Base-by-base conservation (phyloP, 2,888 invertebrate species). In the Rhogogaster chlorosoma region DNA sequence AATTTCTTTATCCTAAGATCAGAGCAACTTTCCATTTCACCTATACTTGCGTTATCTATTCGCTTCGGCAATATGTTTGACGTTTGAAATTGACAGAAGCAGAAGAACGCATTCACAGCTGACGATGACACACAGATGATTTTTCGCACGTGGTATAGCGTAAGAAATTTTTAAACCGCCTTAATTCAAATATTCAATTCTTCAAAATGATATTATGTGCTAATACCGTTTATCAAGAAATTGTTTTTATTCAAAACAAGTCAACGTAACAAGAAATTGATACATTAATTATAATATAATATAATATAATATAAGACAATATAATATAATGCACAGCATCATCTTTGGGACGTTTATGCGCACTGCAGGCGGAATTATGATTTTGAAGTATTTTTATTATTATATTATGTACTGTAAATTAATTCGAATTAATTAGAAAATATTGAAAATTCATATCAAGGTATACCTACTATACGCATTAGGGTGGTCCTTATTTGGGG, bases 281-380 rank as follows among this genome's bases (percentile, higher is more conserved):
- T 83, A 83, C 45, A 83, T 29, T 29, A 7, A 53, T 45, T 53
- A 42, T 73, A 73, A 42, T 53, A 29, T 38, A 71, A 38, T 45
- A 3, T 70, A n/a, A 67, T 67, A 67, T 6, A 67, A 67, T 67
- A 67, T 22, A 15, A 71, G 3, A 45, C 15, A 26, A 45, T 53
- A 53, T 42, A 73, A 42, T 49, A 83, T 67, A 83, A 83, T 67
- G 83, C 83, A 70, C 83, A 83, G 83, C 83, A 67, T 83, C 83
- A 83, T 83, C 83, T 67, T 67, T 83, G 83, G 64, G 67, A 45
- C 64, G 67, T 67, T 64, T 26, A 42, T 83, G 61, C 32, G 61
- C 32, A 45, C 67, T 32, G 67, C 67, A 67, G 32, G 32, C 32
- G n/a, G n/a, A 67, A 67, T 67, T 26, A 32, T 6, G 32, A 67